Base-by-base conservation (phyloP, 1,140 invertebrate species). In the Drosophila melanica region DNA sequence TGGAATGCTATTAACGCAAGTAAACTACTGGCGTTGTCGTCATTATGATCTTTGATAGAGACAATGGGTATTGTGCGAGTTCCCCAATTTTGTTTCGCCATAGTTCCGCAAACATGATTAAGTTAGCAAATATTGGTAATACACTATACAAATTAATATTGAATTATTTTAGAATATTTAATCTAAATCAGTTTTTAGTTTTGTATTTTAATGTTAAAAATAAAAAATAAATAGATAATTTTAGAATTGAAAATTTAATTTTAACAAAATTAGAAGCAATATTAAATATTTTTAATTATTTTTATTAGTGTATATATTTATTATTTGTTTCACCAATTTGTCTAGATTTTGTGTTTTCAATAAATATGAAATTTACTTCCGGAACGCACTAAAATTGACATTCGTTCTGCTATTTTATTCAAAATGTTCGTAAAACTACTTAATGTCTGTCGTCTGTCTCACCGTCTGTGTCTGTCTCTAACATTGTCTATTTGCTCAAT, bases 401-500 rank as follows among this genome's bases (percentile, higher is more conserved):
- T 16, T 35, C 30, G 11, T 9, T 35, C 27, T 30, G 41, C 6
- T 67, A 16, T 48, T 57, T 11, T 27, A 16, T n/a, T 54, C 35
- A 27, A 12, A 16, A 14, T 35, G 10, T 33, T 33, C 48, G 30
- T 39, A 55, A 47, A n/a, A 30, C 16, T 14, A 35, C 35, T 48
- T 35, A 37, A n/a, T 30, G 20, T 62, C 23, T 57, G 44, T 37
- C 30, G 7, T 39, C 7, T 14, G 30, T 39, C 41, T 12, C 12
- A 44, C 23, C 4, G 5, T 58, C 18, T 63, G 54, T 63, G 50
- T 45, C 47, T 50, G 72, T 27, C 41, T 59, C 23, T 66, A 69
- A 35, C 80, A 71, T 77, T 71, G 79, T 77, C 84, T 84, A 66
- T 87, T 89, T 89, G 69, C 79, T 89, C 79, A 86, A 86, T 79